These are phyloP conservation scores for Antheraea mylitta DNA, from an alignment of 1,140 invertebrate genomes.

Conservation along the genomic window DNA sequence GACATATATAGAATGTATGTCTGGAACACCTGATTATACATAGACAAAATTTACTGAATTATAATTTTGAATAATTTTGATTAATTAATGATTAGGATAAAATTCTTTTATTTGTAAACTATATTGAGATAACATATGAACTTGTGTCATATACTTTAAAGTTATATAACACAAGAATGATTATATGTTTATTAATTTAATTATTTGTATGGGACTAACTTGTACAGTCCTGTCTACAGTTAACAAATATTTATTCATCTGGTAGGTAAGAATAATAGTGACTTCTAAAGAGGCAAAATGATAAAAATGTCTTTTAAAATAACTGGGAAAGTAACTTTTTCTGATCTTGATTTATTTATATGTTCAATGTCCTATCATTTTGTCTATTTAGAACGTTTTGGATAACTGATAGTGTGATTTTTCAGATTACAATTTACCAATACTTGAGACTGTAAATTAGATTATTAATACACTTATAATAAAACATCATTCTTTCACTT, in stretches of 20 bases:
- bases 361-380: neutral
- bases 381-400: neutral
- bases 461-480: neutral
- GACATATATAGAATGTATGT: too few relatives aligned
- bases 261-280: neutral
- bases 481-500: conserved; percentile 22
- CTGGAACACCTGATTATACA: too few relatives aligned
- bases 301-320: neutral
- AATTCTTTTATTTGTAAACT: neutral
- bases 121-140: neutral
- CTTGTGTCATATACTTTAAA: too few relatives aligned
- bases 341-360: neutral
- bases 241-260: neutral
- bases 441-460: too few relatives aligned
- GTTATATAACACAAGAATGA: too few relatives aligned
- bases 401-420: neutral
- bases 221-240: neutral
- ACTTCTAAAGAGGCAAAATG: neutral
- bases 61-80: too few relatives aligned
- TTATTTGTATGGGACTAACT: neutral
- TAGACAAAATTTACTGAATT: too few relatives aligned
- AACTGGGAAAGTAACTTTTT: neutral
- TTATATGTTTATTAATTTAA: neutral
- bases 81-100: neutral
- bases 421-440: too few relatives aligned